phyloP scores from a whole-genome alignment of 2,888 invertebrate genomes.

The Xanthorhoe designata region DNA sequence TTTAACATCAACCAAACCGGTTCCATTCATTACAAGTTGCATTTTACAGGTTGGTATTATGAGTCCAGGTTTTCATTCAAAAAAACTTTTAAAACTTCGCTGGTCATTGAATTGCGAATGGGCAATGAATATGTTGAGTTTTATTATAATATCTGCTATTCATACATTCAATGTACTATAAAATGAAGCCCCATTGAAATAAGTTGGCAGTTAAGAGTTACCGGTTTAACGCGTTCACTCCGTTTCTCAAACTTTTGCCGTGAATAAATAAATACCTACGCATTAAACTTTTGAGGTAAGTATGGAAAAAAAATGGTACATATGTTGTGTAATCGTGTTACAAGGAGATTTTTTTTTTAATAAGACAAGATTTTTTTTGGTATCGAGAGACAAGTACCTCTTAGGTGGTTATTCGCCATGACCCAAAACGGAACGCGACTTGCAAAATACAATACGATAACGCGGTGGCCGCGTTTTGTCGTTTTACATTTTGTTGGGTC shows the following conservation, averaged over 20 bases:
- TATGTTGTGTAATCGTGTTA: no score
- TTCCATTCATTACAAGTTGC: not conserved
- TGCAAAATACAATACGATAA: no score
- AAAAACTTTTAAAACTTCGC: not conserved
- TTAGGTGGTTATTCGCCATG: no score
- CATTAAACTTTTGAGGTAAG: not conserved
- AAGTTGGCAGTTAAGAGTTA: constrained; percentile 45
- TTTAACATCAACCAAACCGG: not conserved
- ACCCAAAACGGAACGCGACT: no score
- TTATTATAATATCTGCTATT: constrained; percentile 22
- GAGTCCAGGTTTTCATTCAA: not conserved
- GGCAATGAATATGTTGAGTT: constrained; percentile 7
- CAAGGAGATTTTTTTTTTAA: no score
- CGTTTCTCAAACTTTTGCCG: constrained; percentile 47
- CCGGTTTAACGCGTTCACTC: constrained; percentile 27
- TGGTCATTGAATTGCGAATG: constrained; percentile 11
- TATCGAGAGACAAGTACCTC: no score
- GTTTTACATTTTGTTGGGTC: no score
- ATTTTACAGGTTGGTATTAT: not conserved
- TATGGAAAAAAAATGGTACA: no score
- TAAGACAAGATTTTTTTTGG: no score
- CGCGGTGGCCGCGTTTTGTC: no score
- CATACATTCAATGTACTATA: constrained; percentile 20
- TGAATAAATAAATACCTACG: constrained; percentile 34
- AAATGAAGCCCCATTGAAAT: constrained; percentile 46